phyloP scores from a whole-genome alignment of 1,140 invertebrate genomes.

The Muscidifurax raptorellus region DNA sequence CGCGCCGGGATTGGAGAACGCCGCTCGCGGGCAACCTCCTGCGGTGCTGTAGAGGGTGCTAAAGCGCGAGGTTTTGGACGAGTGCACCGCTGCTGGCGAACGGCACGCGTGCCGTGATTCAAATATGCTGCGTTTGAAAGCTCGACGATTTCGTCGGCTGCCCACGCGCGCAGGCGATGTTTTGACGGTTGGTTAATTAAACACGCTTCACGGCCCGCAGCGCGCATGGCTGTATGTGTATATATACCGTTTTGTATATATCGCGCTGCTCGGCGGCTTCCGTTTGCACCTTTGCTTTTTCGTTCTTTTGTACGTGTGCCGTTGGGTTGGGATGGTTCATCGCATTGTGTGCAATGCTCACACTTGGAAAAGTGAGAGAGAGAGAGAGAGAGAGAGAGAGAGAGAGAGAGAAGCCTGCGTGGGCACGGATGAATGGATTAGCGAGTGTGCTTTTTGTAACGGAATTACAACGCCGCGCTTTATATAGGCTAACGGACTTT shows the following conservation, averaged over 20 bases:
- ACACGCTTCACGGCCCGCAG: conserved; percentile 10
- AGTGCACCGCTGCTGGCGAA: neutral
- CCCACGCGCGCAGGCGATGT: conserved; percentile 32
- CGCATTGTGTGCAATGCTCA: neutral
- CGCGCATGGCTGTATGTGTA: conserved; percentile 9
- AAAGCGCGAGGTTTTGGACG: neutral
- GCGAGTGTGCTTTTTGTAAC: neutral
- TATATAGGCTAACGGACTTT: neutral
- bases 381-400: neutral
- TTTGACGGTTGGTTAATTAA: conserved; percentile 58
- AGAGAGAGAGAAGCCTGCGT: neutral
- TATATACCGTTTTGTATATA: no score
- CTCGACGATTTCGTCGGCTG: conserved; percentile 12
- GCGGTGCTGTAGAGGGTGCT: neutral
- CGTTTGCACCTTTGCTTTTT: neutral
- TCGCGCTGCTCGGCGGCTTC: neutral
- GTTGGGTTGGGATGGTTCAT: neutral
- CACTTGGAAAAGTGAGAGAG: neutral
- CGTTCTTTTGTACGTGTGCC: neutral
- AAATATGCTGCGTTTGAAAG: neutral
- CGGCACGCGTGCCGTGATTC: conserved; percentile 24
- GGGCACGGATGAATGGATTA: neutral
- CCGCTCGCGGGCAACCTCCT: neutral
- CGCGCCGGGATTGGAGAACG: neutral
- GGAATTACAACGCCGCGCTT: neutral